A percentile compares a stretch with the other conserved stretches of the same genome.
Evolutionary conservation across 2,797 vertebrate species (phyloP).

Genomic region (Catharus ustulatus): DNA sequence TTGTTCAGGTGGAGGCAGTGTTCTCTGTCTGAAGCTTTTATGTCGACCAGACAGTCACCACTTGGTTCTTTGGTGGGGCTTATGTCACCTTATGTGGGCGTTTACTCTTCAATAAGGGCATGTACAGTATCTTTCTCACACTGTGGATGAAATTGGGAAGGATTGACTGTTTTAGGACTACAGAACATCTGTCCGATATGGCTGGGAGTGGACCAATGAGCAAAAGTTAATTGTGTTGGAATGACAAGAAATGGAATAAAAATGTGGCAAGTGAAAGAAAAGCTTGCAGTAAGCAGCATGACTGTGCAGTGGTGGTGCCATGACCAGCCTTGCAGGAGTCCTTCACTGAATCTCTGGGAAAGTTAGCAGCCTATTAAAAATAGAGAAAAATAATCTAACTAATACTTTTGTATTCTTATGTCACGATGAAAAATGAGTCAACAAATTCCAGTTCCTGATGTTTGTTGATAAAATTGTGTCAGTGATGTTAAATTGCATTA

Average conservation of each 20-base stretch:
- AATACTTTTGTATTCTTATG: background rate
- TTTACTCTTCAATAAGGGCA: background rate
- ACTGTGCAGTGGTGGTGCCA: background rate
- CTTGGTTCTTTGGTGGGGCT: fast-evolving
- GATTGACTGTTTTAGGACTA: background rate
- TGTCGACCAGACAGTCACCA: background rate
- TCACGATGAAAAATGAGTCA: background rate
- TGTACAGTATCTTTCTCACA: background rate
- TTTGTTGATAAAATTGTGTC: background rate
- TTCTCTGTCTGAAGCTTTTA: background rate
- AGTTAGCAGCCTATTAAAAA: background rate
- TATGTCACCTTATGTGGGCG: background rate
- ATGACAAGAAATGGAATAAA: background rate
- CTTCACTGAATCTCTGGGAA: background rate
- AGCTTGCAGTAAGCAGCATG: background rate
- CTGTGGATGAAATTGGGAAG: background rate
- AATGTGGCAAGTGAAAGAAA: background rate
- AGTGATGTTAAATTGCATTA: background rate
- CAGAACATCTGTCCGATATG: background rate
- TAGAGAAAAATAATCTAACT: background rate
- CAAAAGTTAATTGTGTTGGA: background rate
- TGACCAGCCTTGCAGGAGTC: background rate
- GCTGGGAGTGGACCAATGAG: background rate
- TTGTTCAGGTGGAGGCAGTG: fast-evolving
- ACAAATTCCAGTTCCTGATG: background rate